Base-by-base conservation (phyloP, 2,113 vertebrate genomes). In the Coreoperca whiteheadi region DNA sequence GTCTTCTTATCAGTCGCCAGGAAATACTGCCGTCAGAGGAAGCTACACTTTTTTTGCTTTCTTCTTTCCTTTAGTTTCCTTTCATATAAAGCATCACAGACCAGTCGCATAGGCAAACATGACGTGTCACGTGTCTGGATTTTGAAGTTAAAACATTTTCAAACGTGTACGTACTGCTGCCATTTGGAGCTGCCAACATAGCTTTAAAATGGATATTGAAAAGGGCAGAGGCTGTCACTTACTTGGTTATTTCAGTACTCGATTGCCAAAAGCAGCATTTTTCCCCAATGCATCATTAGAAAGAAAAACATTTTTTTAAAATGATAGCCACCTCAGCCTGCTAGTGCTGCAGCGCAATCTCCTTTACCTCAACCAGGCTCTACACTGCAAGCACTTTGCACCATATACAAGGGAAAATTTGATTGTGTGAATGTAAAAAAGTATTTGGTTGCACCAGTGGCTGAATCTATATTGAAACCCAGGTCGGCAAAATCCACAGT, bases 61-160 rank as follows among this genome's bases (percentile, higher is more conserved):
- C 8, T 65, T 25, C 59, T 25, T 59, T 57, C 23, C 30, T 51
- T 6, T 16, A 16, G 48, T 48, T 71, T 53, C n/a, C 37, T 83
- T 84, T 70, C 21, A 77, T 53, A 30, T 63, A 23, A 48, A 69
- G 28, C 56, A 57, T 84, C 63, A 84, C 39, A 84, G 73, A 56
- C 6, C 54, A 8, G 77, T 18, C 1, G 1, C 16, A 23, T 32
- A 37, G 46, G 21, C 54, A 72, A 66, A 67, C 37, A 63, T 32
- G 41, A 69, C 65, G 68, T 73, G 60, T 73, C 59, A 61, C 4
- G 32, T 15, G 15, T 46, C 16, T 32, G 56, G n/a, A 64, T 72
- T 67, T 54, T 79, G 15, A 69, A 59, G 56, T 73, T 15, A 34
- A 34, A 37, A 28, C 5, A 34, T 25, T 46, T 53, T 69, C 28